A percentile compares a stretch with the other conserved stretches of the same genome.
Conservation (phyloP, 2,113 vertebrate species). For the Artemisiospiza belli region DNA sequence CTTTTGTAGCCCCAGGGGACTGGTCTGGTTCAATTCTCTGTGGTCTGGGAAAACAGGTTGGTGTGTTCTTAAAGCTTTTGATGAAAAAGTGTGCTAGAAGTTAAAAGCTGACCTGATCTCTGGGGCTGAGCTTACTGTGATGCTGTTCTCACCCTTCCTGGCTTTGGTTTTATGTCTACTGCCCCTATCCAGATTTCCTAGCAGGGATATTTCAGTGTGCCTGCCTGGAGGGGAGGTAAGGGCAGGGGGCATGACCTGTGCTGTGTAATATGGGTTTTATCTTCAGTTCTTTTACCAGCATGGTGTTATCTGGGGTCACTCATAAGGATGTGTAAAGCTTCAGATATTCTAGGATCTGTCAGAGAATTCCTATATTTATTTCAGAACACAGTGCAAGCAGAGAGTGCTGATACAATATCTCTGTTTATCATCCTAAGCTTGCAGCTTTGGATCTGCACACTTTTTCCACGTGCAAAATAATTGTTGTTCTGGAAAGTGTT, state of each 20-base stretch:
- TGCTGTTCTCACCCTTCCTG: background rate
- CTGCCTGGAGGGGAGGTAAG: background rate
- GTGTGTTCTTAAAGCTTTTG: background rate
- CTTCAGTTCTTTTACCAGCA: background rate
- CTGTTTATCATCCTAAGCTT: background rate
- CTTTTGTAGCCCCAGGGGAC: background rate
- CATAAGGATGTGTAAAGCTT: background rate
- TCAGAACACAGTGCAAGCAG: background rate
- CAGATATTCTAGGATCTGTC: background rate
- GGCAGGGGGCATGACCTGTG: background rate
- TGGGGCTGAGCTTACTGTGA: background rate
- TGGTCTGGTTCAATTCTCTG: background rate
- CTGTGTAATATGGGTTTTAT: background rate
- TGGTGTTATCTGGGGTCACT: background rate
- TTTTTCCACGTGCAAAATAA: background rate
- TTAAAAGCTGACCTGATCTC: background rate
- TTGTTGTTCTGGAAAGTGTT: background rate
- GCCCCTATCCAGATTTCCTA: background rate
- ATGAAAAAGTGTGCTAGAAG: background rate
- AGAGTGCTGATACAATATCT: background rate
- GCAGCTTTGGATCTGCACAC: background rate
- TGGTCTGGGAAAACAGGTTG: rapidly evolving
- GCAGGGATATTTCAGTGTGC: background rate
- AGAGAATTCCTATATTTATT: background rate
- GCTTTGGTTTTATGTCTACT: background rate